phyloP scores from a whole-genome alignment of 2,113 vertebrate species.

The Oreamnos americanus region DNA sequence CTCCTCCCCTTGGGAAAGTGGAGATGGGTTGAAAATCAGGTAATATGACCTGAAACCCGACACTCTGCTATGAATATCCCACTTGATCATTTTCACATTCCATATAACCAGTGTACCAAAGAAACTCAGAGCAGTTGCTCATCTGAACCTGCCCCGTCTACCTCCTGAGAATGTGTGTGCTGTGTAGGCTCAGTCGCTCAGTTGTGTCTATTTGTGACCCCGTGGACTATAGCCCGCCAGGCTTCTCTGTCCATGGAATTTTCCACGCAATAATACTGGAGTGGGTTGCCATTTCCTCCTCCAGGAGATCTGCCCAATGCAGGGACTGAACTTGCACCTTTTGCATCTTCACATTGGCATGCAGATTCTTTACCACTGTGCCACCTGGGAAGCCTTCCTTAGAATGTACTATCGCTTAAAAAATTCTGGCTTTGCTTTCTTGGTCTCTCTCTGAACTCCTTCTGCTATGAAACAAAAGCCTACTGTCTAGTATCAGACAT shows the following conservation, averaged over 20 bases:
- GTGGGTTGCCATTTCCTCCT: neutral
- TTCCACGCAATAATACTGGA: neutral
- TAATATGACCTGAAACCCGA: neutral
- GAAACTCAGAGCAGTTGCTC: neutral
- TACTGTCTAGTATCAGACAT: neutral
- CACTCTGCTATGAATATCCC: neutral
- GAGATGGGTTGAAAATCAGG: neutral
- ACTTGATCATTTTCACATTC: neutral
- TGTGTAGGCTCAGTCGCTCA: neutral
- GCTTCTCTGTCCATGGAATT: neutral
- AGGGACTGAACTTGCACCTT: neutral
- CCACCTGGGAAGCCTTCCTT: neutral
- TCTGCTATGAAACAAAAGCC: neutral
- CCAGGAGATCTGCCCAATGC: neutral
- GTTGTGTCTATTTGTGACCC: neutral
- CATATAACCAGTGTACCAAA: neutral
- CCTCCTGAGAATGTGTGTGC: neutral
- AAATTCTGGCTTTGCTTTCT: neutral
- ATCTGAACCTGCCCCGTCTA: neutral
- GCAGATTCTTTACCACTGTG: neutral
- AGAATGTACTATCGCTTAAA: neutral
- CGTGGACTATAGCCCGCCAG: neutral
- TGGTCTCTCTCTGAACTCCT: neutral
- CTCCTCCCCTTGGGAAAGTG: neutral
- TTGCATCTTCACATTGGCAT: fast-evolving